A percentile compares a stretch with the other conserved stretches of the same genome.
Evolutionary conservation across 2,797 vertebrate genomes (phyloP).

Genomic region (Bradypodion ventrale): DNA sequence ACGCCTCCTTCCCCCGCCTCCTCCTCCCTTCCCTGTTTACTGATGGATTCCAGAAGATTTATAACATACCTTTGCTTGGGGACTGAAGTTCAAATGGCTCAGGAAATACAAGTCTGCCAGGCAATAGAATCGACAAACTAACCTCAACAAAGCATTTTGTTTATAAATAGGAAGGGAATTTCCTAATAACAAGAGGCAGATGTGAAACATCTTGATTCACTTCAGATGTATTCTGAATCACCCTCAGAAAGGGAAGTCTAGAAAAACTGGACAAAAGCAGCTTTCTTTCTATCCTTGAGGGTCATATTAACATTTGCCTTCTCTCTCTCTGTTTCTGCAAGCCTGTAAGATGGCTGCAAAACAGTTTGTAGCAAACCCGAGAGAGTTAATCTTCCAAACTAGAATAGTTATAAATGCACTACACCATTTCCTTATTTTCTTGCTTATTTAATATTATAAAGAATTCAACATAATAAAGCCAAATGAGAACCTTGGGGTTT

Average conservation of each 20-base stretch:
- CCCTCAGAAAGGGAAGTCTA: conserved; percentile 60
- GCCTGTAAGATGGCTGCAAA: conserved; percentile 54
- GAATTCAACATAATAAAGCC: conserved; percentile 47
- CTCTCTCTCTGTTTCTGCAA: conserved; percentile 47
- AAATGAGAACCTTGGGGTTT: conserved; percentile 31
- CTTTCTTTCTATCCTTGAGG: conserved; percentile 65
- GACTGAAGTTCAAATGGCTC: conserved; percentile 46
- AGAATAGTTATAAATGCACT: conserved; percentile 41
- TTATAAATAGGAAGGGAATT: conserved; percentile 76
- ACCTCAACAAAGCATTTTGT: conserved; percentile 70
- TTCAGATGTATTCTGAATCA: conserved; percentile 65
- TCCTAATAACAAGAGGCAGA: conserved; percentile 76
- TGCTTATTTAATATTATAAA: conserved; percentile 59
- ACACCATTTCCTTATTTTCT: conserved; percentile 50
- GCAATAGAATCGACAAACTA: conserved; percentile 59
- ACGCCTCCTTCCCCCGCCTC: not conserved
- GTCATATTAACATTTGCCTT: conserved; percentile 61
- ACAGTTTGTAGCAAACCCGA: conserved; percentile 45
- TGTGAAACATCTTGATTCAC: conserved; percentile 76
- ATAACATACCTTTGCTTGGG: conserved; percentile 25
- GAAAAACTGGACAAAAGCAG: conserved; percentile 60
- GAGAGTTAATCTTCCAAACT: conserved; percentile 38
- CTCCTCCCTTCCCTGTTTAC: not conserved
- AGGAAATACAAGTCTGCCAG: conserved; percentile 51
- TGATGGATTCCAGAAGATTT: conserved; percentile 52